Evolutionary conservation across 2,888 invertebrate genomes (phyloP), one percentile per base, ranked within the genome.

Genomic region (Pammene fasciana): DNA sequence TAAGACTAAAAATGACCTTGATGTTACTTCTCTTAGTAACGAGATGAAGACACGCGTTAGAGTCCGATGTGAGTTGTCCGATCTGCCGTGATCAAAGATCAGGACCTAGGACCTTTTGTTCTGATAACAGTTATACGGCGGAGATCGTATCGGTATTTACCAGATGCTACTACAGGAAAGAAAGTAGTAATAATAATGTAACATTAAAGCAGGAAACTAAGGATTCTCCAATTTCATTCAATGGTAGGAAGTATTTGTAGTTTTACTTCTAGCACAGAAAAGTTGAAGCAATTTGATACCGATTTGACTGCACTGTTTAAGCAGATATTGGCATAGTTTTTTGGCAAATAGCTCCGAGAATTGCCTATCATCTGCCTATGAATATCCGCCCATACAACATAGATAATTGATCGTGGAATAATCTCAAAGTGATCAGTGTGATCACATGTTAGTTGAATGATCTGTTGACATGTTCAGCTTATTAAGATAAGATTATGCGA

Each of bases 401-500:
- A n/a, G n/a, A n/a, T n/a, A 61, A 61, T 26, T 6, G 54, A 26
- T 10, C 46, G 10, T 13, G 14, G 36, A 46, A 16, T 46, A 65
- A 16, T 48, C 13, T 9, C 16, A 11, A 0, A 45, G n/a, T 11
- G 41, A 13, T 45, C 14, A 34, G 16, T 11, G 45, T n/a, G 36
- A 67, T 67, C 59, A 67, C 67, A 52, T 45, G 60, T 13, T n/a
- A 52, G 45, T 55, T 26, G 18, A 26, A 60, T 55, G 46, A 67
- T 67, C 61, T 60, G 16, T 16, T 55, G 54, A 61, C 60, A 55
- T 36, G 65, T 55, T 46, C 38, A 67, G 57, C 50, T 18, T 54
- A 59, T 60, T 67, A 67, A 61, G 67, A 67, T 67, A 67, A 67
- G 67, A 67, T 46, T 61, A 60, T 54, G 13, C 5, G 41, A 10